These are phyloP conservation scores for Digitonthophagus gazella DNA, from an alignment of 2,888 invertebrate genomes.

Conservation along the genomic window DNA sequence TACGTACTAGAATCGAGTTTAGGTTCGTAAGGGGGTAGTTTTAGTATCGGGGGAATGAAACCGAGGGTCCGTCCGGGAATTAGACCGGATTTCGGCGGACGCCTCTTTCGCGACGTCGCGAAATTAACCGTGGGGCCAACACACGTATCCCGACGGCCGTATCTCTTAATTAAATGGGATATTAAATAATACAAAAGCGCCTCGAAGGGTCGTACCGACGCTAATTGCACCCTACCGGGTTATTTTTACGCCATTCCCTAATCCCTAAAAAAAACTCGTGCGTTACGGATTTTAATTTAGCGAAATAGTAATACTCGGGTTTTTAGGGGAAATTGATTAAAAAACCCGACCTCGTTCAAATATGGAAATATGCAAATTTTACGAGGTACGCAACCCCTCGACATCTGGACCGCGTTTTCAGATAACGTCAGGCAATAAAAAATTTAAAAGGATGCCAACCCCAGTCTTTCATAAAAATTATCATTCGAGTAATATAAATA, in stretches of 20 bases:
- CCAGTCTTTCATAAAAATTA: neutral
- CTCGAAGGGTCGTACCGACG: neutral
- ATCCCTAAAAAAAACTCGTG: too few relatives aligned
- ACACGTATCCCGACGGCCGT: neutral
- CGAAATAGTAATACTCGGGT: neutral
- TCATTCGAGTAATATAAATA: neutral
- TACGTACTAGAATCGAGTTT: neutral
- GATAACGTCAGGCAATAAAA: neutral
- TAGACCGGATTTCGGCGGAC: neutral
- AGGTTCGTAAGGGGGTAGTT: neutral
- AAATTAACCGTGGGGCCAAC: neutral
- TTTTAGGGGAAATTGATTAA: neutral
- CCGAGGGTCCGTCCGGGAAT: neutral
- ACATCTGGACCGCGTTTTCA: neutral
- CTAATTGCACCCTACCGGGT: neutral
- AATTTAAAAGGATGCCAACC: neutral
- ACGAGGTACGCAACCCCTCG: neutral
- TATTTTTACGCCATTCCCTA: neutral
- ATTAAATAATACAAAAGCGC: neutral
- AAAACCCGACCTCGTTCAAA: neutral
- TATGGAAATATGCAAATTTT: neutral
- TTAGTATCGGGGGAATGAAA: neutral
- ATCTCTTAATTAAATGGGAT: neutral
- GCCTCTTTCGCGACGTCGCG: neutral
- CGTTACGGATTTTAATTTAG: neutral